Evolutionary conservation across 2,113 vertebrate species (phyloP).

Genomic region (Hyla sarda): DNA sequence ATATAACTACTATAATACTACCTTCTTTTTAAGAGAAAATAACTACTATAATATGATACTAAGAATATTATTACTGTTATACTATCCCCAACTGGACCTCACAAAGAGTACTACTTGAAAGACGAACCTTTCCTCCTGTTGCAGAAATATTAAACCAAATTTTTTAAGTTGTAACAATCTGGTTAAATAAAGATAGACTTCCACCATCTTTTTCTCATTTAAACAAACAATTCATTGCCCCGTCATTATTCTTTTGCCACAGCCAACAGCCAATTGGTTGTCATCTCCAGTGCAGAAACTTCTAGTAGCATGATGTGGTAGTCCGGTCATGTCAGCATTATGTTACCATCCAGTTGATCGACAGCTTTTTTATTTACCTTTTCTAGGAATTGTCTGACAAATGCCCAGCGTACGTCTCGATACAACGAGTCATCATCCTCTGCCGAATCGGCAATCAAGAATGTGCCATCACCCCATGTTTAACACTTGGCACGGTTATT

Average conservation of each 20-base stretch:
- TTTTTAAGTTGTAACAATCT: too few species aligned
- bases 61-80: too few species aligned
- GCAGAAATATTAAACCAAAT: too few species aligned
- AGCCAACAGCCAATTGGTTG: not conserved
- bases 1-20: too few species aligned
- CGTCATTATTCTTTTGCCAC: not conserved
- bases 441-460: not conserved
- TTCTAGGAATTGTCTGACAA: constrained; percentile 26
- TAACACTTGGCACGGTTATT: constrained; percentile 6
- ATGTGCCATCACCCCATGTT: not conserved
- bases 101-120: too few species aligned
- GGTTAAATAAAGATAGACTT: too few species aligned
- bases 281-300: not conserved
- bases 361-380: not conserved
- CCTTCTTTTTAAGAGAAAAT: too few species aligned
- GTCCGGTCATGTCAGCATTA: not conserved
- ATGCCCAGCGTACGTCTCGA: not conserved
- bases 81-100: too few species aligned
- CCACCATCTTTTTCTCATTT: too few species aligned
- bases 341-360: not conserved
- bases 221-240: not conserved
- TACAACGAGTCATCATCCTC: not conserved
- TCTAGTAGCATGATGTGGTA: not conserved
- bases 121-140: too few species aligned
- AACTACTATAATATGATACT: too few species aligned